Evolutionary conservation across 2,797 vertebrate genomes (phyloP).

Genomic region (Chaenodraco wilsoni): DNA sequence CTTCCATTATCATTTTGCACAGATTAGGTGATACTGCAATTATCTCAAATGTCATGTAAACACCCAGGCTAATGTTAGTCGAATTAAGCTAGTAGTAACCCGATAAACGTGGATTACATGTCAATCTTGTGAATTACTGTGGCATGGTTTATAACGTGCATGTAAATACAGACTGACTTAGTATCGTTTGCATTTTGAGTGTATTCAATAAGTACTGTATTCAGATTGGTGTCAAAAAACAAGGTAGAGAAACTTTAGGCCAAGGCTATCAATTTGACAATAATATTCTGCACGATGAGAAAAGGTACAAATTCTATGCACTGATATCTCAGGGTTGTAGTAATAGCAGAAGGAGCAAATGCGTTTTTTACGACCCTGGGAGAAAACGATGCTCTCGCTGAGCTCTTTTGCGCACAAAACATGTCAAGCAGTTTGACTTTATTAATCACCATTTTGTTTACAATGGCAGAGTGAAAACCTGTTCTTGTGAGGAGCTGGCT

Average conservation of each 20-base stretch:
- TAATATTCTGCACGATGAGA: constrained; percentile 9
- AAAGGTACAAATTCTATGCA: constrained; percentile 15
- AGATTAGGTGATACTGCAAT: constrained; percentile 58
- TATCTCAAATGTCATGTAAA: constrained; percentile 54
- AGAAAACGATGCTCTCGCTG: neutral
- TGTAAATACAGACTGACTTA: neutral
- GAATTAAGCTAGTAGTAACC: constrained; percentile 55
- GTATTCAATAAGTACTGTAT: neutral
- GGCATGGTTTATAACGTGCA: constrained; percentile 6
- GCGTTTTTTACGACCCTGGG: neutral
- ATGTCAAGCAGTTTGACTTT: constrained; percentile 20
- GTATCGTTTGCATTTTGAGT: constrained; percentile 8
- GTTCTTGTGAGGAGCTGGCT: constrained; percentile 4
- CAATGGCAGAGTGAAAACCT: constrained; percentile 5
- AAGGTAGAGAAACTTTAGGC: neutral
- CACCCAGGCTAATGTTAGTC: constrained; percentile 53
- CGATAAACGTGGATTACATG: constrained; percentile 54
- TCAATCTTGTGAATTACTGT: constrained; percentile 39
- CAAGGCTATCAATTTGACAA: constrained; percentile 13
- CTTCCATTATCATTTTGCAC: constrained; percentile 48
- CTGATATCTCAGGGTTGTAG: constrained; percentile 8
- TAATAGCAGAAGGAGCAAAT: constrained; percentile 15
- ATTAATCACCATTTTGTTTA: constrained; percentile 35
- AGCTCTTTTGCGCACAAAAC: constrained; percentile 14
- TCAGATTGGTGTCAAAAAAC: neutral